These are phyloP conservation scores for Halictus rubicundus DNA, from an alignment of 1,140 invertebrate species.

Conservation along the genomic window DNA sequence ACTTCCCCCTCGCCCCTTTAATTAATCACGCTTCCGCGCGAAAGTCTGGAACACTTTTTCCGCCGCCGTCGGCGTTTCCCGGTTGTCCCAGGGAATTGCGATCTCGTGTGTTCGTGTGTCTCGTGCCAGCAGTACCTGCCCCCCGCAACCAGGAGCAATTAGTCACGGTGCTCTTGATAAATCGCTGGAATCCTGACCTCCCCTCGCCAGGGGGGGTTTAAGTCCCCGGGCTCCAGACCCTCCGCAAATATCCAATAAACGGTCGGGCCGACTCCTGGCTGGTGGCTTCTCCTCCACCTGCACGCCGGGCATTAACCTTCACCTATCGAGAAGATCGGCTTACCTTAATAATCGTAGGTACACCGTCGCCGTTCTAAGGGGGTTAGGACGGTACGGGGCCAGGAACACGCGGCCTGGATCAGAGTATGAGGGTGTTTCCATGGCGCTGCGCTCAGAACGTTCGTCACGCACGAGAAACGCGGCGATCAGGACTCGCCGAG, in stretches of 20 bases:
- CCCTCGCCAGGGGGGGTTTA: slow-evolving; percentile 30
- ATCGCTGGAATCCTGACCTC: slow-evolving; percentile 52
- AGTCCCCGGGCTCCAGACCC: slow-evolving; percentile 32
- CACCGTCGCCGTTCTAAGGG: slow-evolving; percentile 44
- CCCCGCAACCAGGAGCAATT: slow-evolving; percentile 50
- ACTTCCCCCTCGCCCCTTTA: too few species aligned
- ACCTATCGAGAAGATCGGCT: slow-evolving; percentile 68
- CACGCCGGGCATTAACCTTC: slow-evolving; percentile 59
- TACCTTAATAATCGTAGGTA: slow-evolving; percentile 73
- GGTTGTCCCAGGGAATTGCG: slow-evolving; percentile 24
- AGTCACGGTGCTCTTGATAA: slow-evolving; percentile 67
- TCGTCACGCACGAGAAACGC: slow-evolving; percentile 28
- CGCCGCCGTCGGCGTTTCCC: not conserved
- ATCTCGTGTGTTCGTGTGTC: not conserved
- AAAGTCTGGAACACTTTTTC: slow-evolving; percentile 26
- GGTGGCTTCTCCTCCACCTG: slow-evolving; percentile 23
- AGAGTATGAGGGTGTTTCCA: slow-evolving; percentile 71
- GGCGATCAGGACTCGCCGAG: slow-evolving; percentile 31
- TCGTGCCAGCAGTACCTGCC: slow-evolving; percentile 15
- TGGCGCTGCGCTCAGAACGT: slow-evolving; percentile 51
- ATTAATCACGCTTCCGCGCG: slow-evolving; percentile 27
- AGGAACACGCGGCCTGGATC: slow-evolving; percentile 20
- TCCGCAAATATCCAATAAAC: slow-evolving; percentile 67
- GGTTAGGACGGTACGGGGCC: slow-evolving; percentile 57
- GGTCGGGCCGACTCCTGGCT: slow-evolving; percentile 44